Evolutionary conservation across 1,140 invertebrate genomes (phyloP).

Genomic region (Theocolax elegans): DNA sequence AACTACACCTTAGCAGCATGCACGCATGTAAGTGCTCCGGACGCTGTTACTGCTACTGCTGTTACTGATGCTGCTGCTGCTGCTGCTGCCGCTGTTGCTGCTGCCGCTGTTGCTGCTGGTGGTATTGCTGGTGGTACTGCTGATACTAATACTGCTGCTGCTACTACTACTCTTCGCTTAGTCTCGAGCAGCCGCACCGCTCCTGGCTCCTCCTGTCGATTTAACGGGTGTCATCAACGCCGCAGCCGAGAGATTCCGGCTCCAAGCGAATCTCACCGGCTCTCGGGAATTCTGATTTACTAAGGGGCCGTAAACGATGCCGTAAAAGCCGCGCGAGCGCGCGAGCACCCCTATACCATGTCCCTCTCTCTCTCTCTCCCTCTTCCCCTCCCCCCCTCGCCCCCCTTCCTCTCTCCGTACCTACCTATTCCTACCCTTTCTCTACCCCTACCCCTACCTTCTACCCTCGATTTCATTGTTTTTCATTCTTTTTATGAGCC

Average conservation of each 20-base stretch:
- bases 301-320: constrained; percentile 10
- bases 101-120: too few relatives aligned
- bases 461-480: background rate
- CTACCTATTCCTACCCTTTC: too few relatives aligned
- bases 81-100: constrained; percentile 50
- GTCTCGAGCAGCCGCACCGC: background rate
- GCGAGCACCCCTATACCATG: background rate
- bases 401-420: too few relatives aligned
- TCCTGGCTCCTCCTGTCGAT: constrained; percentile 43
- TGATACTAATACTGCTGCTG: too few relatives aligned
- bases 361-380: background rate
- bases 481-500: background rate
- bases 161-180: constrained; percentile 41
- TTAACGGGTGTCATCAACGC: constrained; percentile 63
- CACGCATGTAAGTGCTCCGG: constrained; percentile 47
- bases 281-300: constrained; percentile 34
- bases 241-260: constrained; percentile 27
- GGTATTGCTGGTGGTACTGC: too few relatives aligned
- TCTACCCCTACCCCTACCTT: too few relatives aligned
- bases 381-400: too few relatives aligned
- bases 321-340: constrained; percentile 11
- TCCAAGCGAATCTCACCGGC: constrained; percentile 15
- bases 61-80: too few relatives aligned
- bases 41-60: constrained; percentile 43
- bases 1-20: constrained; percentile 42